These are phyloP conservation scores for Cygnus atratus DNA, from an alignment of 2,113 vertebrate genomes.

Conservation along the genomic window DNA sequence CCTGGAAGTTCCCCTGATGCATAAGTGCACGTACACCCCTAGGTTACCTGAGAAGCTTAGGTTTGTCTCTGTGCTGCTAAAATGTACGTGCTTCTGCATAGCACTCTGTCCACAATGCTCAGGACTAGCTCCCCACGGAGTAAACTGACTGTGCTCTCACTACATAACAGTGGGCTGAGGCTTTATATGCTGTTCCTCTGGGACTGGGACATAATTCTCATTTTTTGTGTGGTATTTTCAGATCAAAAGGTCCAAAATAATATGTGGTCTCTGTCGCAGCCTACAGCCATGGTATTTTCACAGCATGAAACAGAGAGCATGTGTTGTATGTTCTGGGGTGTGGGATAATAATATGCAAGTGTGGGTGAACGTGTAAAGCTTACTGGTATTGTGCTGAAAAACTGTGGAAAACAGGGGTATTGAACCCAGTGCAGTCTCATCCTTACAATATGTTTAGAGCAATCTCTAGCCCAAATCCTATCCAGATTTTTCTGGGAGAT, in stretches of 20 bases:
- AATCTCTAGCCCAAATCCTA: background rate
- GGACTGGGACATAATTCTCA: background rate
- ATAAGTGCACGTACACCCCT: rapidly evolving
- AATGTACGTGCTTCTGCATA: background rate
- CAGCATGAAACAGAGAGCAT: background rate
- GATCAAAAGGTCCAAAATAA: background rate
- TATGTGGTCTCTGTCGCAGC: background rate
- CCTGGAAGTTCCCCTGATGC: background rate
- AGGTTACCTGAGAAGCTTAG: background rate
- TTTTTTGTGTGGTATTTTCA: background rate
- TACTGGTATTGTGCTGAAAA: background rate
- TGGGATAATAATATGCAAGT: background rate
- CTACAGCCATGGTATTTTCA: background rate
- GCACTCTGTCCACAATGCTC: background rate
- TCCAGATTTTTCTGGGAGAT: background rate
- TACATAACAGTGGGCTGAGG: background rate
- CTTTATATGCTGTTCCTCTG: background rate
- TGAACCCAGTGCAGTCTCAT: background rate
- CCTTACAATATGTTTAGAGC: background rate
- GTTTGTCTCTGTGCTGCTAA: background rate
- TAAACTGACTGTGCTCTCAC: background rate
- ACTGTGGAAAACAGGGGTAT: background rate
- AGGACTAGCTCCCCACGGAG: background rate
- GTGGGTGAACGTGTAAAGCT: background rate
- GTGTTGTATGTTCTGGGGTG: background rate